Base-by-base conservation (phyloP, 2,113 vertebrate genomes). In the Gavia stellata region DNA sequence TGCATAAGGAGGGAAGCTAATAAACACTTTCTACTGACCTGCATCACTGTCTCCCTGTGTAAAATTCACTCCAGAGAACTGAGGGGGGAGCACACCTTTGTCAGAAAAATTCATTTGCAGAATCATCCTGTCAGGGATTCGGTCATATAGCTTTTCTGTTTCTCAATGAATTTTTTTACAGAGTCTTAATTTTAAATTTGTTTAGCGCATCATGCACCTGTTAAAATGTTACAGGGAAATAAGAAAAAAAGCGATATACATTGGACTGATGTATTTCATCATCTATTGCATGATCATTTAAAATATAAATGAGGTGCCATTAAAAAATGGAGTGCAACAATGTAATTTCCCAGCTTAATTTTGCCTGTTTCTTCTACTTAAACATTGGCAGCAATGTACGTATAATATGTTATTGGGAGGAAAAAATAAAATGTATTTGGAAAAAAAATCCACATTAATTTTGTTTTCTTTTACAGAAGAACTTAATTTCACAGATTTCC, bases 401-500 rank as follows among this genome's bases (percentile, higher is more conserved):
- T 71, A 20, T 33, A 67, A 62, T 56, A 50, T 10, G 11, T 71
- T 91, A 79, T 17, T 49, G 7, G 11, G 83, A 84, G 61, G 19
- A 45, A 88, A 93, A n/a, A 70, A 49, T 45, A 55, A 83, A 73
- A 70, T 0, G 0, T 23, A 44, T 86, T 80, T 34, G 17, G 17
- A 61, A 97, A 73, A 73, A 38, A 91, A 63, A 34, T 58, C 26
- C 34, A 53, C 42, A 88, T 75, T 73, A 75, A 86, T 94, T 73
- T 34, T 91, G 36, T 80, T 92, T 86, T 91, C 47, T 49, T 63
- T 85, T 90, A 74, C 47, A 55, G 38, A 96, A 93, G 66, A 94
- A 87, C 44, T 92, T 91, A 91, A 95, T 96, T 97, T 97, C 79
- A 96, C 80, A 92, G 63, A 91, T 90, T 96, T 92, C 47, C 56